These are phyloP conservation scores for Ginglymostoma cirratum DNA, from an alignment of 2,113 vertebrate genomes.

Conservation along the genomic window DNA sequence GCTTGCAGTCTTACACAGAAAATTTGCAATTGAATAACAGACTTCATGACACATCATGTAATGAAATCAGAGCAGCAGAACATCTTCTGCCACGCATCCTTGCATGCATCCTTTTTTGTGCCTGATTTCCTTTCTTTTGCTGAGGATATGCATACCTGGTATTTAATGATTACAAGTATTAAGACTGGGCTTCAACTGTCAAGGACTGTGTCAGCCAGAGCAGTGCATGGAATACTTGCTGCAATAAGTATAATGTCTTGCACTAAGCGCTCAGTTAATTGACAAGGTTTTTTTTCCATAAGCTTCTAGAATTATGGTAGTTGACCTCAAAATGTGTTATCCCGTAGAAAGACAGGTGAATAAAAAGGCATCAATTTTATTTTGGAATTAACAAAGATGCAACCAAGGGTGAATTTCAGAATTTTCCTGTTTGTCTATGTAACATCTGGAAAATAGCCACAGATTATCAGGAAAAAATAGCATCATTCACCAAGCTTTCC, in stretches of 20 bases:
- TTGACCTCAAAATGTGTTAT: neutral
- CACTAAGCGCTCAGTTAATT: neutral
- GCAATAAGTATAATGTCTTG: neutral
- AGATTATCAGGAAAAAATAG: neutral
- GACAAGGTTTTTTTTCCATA: neutral
- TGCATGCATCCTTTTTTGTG: neutral
- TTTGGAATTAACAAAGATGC: neutral
- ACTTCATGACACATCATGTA: neutral
- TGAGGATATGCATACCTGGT: neutral
- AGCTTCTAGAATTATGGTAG: neutral
- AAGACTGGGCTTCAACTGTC: neutral
- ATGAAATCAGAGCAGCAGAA: conserved; percentile 1
- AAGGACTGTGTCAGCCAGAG: neutral
- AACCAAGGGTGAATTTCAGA: neutral
- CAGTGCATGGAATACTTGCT: neutral
- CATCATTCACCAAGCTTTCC: neutral
- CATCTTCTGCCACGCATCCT: conserved; percentile 8
- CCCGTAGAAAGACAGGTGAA: neutral
- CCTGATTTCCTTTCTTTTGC: neutral
- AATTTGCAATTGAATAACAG: conserved; percentile 7
- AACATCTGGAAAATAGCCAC: neutral
- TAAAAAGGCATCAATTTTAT: neutral
- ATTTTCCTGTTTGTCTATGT: neutral
- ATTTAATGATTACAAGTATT: conserved; percentile 25
- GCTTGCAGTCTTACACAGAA: neutral